Evolutionary conservation across 2,888 invertebrate genomes (phyloP).

Genomic region (Piscicola geometra): DNA sequence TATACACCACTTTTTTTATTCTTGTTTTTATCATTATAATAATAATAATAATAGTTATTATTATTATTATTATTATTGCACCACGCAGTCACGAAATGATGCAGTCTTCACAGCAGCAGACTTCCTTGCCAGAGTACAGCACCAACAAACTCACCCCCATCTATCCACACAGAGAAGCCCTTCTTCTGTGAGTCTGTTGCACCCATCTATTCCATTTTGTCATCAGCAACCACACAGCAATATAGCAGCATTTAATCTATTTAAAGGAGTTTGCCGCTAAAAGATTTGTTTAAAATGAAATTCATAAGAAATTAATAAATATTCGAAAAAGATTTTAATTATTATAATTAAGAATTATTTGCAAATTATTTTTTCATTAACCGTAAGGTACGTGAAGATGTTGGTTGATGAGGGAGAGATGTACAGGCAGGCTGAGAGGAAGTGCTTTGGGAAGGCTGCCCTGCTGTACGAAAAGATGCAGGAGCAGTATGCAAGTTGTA

Average conservation of each 20-base stretch:
- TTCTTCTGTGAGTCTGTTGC: not conserved
- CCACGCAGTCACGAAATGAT: not conserved
- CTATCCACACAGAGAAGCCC: not conserved
- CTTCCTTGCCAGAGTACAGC: not conserved
- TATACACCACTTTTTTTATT: no score
- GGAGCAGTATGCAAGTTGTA: not conserved
- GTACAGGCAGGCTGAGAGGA: constrained; percentile 48
- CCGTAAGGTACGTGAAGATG: constrained; percentile 51
- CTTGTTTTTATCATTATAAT: no score
- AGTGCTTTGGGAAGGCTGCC: constrained; percentile 50
- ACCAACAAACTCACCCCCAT: not conserved
- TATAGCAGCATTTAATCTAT: no score
- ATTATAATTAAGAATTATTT: not conserved
- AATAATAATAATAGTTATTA: no score
- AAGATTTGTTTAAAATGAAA: no score
- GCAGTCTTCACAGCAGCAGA: not conserved
- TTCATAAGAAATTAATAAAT: no score
- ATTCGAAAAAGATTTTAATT: not conserved
- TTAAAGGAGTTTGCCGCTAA: no score
- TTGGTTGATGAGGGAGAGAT: constrained; percentile 53
- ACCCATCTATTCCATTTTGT: not conserved
- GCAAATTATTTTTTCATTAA: no score
- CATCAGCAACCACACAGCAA: not conserved
- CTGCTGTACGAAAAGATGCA: constrained; percentile 47
- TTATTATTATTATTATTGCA: no score